A percentile compares a stretch with the other conserved stretches of the same genome.
Conservation (phyloP, 2,113 vertebrate species). For the Mesembrinibis cayennensis region DNA sequence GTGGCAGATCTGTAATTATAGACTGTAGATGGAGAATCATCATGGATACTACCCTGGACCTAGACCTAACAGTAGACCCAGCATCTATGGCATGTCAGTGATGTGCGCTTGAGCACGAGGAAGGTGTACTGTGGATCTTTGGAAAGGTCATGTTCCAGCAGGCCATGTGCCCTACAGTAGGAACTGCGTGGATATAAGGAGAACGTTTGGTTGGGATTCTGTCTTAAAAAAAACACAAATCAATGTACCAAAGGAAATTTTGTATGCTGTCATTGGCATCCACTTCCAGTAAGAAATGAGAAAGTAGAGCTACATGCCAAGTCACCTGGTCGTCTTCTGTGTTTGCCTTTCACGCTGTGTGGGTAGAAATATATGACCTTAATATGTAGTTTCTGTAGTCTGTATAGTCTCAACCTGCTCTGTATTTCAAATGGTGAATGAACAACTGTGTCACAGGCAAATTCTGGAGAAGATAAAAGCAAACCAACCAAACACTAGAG, state of each 20-base stretch:
- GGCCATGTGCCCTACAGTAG: not conserved
- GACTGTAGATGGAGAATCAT: not conserved
- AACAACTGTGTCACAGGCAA: not conserved
- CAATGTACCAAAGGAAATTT: not conserved
- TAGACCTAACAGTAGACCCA: not conserved
- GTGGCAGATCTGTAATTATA: not conserved
- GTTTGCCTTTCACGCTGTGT: not conserved
- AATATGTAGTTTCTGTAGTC: not conserved
- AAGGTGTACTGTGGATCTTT: not conserved
- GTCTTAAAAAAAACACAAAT: not conserved
- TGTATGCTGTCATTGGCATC: not conserved
- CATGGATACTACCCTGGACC: not conserved
- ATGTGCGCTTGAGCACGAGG: not conserved
- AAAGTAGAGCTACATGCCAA: not conserved
- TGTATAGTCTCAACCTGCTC: not conserved
- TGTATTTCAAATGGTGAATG: not conserved
- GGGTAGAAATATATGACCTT: not conserved
- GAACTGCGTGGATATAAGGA: not conserved
- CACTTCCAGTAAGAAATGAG: not conserved
- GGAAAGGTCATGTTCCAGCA: not conserved
- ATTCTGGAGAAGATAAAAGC: not conserved
- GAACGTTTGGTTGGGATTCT: not conserved
- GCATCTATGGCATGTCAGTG: not conserved
- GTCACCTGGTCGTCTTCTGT: not conserved
- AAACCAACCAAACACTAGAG: not conserved